Percentiles rank a stretch among this genome's conserved stretches.
These are phyloP conservation scores for Dendrocincla tyrannina DNA, from an alignment of 2,797 vertebrate genomes.

Conservation along the genomic window DNA sequence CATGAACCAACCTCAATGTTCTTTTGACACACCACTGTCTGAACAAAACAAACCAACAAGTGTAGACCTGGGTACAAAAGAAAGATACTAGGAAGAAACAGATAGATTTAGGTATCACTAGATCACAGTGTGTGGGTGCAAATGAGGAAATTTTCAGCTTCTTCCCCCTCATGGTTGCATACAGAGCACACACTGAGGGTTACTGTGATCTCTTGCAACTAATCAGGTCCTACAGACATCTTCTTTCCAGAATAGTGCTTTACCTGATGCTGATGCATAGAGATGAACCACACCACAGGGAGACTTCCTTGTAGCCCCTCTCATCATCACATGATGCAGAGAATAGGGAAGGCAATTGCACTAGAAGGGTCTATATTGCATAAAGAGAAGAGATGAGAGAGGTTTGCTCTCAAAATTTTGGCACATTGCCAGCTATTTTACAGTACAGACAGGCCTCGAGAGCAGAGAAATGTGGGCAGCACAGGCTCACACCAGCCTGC, in stretches of 20 bases:
- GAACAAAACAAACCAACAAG: neutral
- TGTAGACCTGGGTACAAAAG: neutral
- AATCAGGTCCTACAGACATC: neutral
- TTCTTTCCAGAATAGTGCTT: neutral
- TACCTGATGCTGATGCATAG: neutral
- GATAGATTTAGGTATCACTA: neutral
- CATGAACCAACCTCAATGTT: neutral
- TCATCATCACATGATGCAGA: neutral
- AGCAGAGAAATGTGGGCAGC: neutral
- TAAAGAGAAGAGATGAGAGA: neutral
- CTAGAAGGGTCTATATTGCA: rapidly evolving
- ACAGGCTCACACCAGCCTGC: neutral
- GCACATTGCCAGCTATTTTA: neutral
- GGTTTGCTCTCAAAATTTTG: neutral
- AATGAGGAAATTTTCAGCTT: neutral
- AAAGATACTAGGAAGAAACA: neutral
- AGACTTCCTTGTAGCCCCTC: neutral
- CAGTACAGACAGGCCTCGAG: neutral
- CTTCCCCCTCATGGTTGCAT: rapidly evolving
- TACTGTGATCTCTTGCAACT: neutral
- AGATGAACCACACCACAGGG: neutral
- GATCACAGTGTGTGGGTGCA: neutral
- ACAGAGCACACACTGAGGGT: neutral
- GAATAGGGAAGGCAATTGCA: neutral
- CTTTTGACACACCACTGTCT: neutral